These are phyloP conservation scores for Acleris laterana DNA, from an alignment of 2,888 invertebrate genomes.

Conservation along the genomic window DNA sequence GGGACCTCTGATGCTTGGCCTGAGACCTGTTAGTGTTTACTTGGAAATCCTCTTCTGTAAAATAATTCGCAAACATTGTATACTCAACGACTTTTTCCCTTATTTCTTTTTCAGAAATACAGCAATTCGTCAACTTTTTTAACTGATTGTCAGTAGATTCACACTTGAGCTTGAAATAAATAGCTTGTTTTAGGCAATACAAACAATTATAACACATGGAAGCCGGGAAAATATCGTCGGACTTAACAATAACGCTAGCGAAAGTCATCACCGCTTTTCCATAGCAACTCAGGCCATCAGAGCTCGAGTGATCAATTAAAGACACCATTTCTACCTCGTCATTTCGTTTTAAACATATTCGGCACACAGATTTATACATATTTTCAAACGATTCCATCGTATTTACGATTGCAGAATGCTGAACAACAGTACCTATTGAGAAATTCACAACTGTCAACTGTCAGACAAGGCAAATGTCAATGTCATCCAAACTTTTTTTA, in stretches of 20 bases:
- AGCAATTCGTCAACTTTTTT: conserved; percentile 42
- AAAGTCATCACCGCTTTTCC: conserved; percentile 61
- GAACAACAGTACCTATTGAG: background rate
- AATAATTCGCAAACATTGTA: conserved; percentile 52
- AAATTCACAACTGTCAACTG: background rate
- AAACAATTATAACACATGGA: conserved; percentile 67
- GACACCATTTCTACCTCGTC: conserved; percentile 57
- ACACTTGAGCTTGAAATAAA: conserved; percentile 65
- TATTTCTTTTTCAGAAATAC: conserved; percentile 37
- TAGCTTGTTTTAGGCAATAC: conserved; percentile 61
- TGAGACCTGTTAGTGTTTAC: background rate
- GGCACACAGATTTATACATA: conserved; percentile 62
- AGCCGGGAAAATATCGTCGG: conserved; percentile 59
- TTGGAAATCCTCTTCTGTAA: conserved; percentile 21
- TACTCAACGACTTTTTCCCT: conserved; percentile 56
- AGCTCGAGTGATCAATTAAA: conserved; percentile 55
- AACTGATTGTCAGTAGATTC: conserved; percentile 60
- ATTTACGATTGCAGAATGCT: background rate
- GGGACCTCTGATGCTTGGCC: conserved; percentile 7
- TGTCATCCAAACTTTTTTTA: too few species aligned
- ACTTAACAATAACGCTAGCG: conserved; percentile 55
- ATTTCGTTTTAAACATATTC: conserved; percentile 61
- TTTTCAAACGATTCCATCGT: conserved; percentile 57
- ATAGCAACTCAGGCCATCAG: conserved; percentile 59
- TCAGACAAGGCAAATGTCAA: too few species aligned